Evolutionary conservation across 2,797 vertebrate genomes (phyloP).

Genomic region (Gorsachius magnificus): DNA sequence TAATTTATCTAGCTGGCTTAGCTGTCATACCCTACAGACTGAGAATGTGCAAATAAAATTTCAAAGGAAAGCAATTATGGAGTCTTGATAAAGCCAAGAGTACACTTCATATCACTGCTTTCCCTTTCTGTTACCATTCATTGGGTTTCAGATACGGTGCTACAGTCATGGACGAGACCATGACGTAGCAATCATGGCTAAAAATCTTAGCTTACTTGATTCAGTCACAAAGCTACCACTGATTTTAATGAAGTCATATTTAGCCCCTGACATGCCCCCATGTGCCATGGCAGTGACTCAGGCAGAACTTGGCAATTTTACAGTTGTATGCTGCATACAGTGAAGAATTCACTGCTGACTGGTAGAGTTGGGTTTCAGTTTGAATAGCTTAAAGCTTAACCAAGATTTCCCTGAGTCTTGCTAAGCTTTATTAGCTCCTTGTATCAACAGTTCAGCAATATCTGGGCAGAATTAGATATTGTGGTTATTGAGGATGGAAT

Average conservation of each 20-base stretch:
- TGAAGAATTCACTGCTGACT: not conserved
- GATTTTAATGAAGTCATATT: not conserved
- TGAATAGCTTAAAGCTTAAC: not conserved
- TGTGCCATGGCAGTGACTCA: not conserved
- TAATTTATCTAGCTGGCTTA: not conserved
- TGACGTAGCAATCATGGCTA: fast-evolving
- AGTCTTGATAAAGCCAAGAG: not conserved
- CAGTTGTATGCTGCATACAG: not conserved
- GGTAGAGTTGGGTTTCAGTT: not conserved
- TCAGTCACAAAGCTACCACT: not conserved
- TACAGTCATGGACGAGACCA: not conserved
- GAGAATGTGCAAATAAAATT: not conserved
- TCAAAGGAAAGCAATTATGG: not conserved
- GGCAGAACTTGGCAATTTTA: not conserved
- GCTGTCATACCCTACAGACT: not conserved
- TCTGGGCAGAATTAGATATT: not conserved
- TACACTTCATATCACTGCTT: fast-evolving
- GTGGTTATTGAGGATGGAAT: not conserved
- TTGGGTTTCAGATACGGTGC: not conserved
- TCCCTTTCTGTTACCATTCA: fast-evolving
- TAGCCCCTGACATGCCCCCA: not conserved
- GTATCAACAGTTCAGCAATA: not conserved
- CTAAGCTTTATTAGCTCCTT: not conserved
- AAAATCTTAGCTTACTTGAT: not conserved
- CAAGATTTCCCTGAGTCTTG: not conserved